Evolutionary conservation across 2,113 vertebrate species (phyloP).

Genomic region (Ivindomyrus marchei): DNA sequence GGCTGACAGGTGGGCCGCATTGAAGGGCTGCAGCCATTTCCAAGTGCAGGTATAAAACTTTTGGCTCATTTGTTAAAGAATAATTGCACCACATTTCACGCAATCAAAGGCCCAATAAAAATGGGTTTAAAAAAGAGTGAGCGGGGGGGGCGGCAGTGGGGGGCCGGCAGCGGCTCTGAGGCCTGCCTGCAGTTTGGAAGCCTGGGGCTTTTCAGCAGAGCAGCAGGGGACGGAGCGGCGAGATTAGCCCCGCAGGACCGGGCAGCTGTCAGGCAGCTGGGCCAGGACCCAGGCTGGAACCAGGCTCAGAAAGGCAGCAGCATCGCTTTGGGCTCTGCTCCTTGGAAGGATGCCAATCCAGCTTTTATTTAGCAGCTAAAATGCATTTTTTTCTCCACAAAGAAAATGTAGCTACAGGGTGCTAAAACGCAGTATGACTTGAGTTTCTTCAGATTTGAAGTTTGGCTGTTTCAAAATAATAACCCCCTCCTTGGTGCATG

Average conservation of each 20-base stretch:
- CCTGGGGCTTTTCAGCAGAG: neutral
- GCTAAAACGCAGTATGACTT: neutral
- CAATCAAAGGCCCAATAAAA: neutral
- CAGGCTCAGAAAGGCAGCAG: neutral
- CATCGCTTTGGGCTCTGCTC: neutral
- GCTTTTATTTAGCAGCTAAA: neutral
- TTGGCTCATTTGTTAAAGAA: constrained; percentile 8
- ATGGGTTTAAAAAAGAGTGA: neutral
- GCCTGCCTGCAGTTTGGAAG: neutral
- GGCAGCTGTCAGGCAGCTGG: constrained; percentile 12
- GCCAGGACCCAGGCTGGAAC: neutral
- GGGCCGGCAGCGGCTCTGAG: neutral
- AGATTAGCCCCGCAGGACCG: constrained; percentile 2
- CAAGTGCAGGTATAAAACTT: neutral
- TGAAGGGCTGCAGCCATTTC: neutral
- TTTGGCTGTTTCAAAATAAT: neutral
- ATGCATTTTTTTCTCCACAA: neutral
- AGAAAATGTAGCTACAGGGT: neutral
- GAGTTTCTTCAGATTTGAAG: neutral
- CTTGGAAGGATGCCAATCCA: neutral
- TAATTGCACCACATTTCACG: neutral
- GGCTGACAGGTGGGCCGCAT: neutral
- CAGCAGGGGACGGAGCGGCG: neutral
- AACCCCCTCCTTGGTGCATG: neutral
- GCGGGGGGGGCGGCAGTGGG: neutral